Conservation (phyloP, 2,888 invertebrate genomes). For the Physocephala rufipes region DNA sequence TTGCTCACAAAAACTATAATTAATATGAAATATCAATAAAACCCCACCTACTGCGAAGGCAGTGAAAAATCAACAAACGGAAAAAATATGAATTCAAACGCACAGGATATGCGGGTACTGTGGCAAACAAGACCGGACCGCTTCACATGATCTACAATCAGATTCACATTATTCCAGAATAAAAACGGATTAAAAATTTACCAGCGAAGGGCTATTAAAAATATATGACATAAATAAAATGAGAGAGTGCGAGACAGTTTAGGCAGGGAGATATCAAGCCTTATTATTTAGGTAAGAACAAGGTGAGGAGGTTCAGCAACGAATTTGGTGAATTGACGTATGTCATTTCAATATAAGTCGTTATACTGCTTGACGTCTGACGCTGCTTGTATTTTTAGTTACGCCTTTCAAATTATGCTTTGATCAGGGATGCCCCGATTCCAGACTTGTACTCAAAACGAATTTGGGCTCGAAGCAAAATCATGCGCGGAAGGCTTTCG, state of each 20-base stretch:
- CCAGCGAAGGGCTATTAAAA: not conserved
- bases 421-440: slow-evolving; percentile 45
- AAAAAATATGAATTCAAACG: not conserved
- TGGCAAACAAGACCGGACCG: slow-evolving; percentile 15
- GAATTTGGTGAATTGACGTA: slow-evolving; percentile 23
- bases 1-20: slow-evolving; percentile 23
- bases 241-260: not conserved
- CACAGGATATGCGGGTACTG: slow-evolving; percentile 16
- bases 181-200: not conserved
- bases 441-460: slow-evolving; percentile 31
- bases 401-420: slow-evolving; percentile 49
- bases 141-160: slow-evolving; percentile 10
- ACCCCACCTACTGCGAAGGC: slow-evolving; percentile 26
- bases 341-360: slow-evolving; percentile 28
- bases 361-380: slow-evolving; percentile 14
- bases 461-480: slow-evolving; percentile 24
- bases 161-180: not conserved
- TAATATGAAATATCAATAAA: slow-evolving; percentile 28
- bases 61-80: slow-evolving; percentile 10
- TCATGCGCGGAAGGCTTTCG: slow-evolving; percentile 21
- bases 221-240: not conserved
- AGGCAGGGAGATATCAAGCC: not conserved
- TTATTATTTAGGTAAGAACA: not conserved
- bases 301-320: not conserved
- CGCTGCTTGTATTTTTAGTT: slow-evolving; percentile 42